A percentile compares a stretch with the other conserved stretches of the same genome.
Evolutionary conservation across 2,113 vertebrate species (phyloP).

Genomic region (Erinaceus europaeus): DNA sequence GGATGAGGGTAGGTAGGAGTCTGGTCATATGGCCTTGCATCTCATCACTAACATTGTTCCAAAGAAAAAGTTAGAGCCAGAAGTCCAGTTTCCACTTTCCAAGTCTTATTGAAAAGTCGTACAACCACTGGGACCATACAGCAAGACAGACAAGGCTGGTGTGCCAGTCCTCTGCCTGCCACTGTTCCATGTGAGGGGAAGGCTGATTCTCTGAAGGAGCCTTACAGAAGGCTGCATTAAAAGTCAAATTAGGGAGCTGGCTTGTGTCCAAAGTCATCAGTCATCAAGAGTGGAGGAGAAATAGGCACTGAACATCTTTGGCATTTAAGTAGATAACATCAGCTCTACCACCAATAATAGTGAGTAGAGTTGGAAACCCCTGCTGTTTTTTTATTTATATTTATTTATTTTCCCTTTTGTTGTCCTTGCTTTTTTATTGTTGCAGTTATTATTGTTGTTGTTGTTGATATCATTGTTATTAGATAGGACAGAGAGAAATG

Average conservation of each 20-base stretch:
- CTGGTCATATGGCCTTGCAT: not conserved
- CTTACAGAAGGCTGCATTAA: not conserved
- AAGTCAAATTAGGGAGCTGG: not conserved
- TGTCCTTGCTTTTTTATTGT: too few species aligned
- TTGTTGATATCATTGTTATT: too few species aligned
- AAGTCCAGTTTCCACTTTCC: not conserved
- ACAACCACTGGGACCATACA: not conserved
- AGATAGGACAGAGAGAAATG: too few species aligned
- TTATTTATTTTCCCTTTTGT: too few species aligned
- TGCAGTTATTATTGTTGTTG: too few species aligned
- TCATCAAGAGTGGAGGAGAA: fast-evolving
- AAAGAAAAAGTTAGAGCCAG: not conserved
- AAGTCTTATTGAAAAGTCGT: not conserved
- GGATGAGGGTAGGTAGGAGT: too few species aligned
- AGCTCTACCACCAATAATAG: not conserved
- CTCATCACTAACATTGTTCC: not conserved
- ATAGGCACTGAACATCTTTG: not conserved
- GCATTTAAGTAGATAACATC: not conserved
- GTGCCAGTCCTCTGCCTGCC: fast-evolving
- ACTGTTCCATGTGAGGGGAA: fast-evolving
- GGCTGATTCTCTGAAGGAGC: not conserved
- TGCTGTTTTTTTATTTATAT: too few species aligned
- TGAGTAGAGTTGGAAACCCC: not conserved
- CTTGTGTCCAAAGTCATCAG: not conserved
- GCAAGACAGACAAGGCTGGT: fast-evolving